phyloP scores from a whole-genome alignment of 1,140 invertebrate genomes.

The Odontomachus brunneus region DNA sequence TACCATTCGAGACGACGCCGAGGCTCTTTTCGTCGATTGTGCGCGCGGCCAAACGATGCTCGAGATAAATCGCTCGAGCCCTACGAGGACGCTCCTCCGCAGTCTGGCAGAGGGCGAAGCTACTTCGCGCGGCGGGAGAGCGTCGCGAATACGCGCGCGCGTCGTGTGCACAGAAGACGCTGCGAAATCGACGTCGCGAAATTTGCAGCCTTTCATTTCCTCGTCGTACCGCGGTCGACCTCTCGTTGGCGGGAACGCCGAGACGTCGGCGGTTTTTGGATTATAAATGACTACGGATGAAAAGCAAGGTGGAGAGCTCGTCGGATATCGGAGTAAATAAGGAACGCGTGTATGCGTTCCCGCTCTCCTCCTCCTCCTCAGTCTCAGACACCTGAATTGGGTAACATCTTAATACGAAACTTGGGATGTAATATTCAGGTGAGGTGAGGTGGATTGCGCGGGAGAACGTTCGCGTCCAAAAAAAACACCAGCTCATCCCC shows the following conservation, averaged over 20 bases:
- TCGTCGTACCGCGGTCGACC: constrained; percentile 4
- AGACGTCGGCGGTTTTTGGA: not conserved
- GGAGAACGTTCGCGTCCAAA: too few relatives aligned
- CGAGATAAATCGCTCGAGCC: constrained; percentile 64
- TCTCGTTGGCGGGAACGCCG: not conserved
- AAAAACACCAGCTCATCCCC: too few relatives aligned
- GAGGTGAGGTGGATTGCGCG: too few relatives aligned
- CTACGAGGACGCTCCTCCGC: constrained; percentile 23
- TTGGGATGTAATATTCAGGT: too few relatives aligned
- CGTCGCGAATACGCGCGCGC: constrained; percentile 20
- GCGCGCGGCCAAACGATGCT: constrained; percentile 50
- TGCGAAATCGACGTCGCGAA: not conserved
- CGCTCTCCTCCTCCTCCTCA: too few relatives aligned
- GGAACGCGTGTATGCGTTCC: too few relatives aligned
- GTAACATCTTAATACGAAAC: too few relatives aligned
- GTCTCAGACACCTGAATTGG: too few relatives aligned
- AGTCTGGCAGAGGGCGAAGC: constrained; percentile 23
- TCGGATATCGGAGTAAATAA: too few relatives aligned
- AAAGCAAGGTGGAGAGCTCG: too few relatives aligned
- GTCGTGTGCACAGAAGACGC: constrained; percentile 16
- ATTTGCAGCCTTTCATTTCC: constrained; percentile 4
- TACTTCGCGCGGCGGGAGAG: constrained; percentile 57
- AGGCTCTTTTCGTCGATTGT: constrained; percentile 61
- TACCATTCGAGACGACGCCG: constrained; percentile 63
- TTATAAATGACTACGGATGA: too few relatives aligned